Base-by-base conservation (phyloP, 2,113 vertebrate genomes). In the Zosterops hypoxanthus region DNA sequence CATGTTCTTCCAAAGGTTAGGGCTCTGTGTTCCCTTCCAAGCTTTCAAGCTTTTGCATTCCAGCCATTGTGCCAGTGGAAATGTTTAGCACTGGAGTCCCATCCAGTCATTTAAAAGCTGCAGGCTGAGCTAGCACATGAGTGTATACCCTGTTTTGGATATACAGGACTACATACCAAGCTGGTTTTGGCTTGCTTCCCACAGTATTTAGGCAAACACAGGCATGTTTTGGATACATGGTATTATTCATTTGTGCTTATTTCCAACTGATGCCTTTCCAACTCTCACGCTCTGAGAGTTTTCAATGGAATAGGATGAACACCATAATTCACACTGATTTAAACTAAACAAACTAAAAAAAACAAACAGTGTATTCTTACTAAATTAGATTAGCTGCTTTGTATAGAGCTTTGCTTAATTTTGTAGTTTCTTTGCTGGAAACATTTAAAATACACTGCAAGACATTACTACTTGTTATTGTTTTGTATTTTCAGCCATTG, bases 11-110 rank as follows among this genome's bases (percentile, higher is more conserved):
- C 56, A 60, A 90, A 76, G 33, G 66, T 69, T 68, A 78, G 53
- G 47, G 46, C 36, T 64, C 65, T 85, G 36, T 4, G 0, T 80
- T 77, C 82, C 52, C 59, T 70, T 39, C 12, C 39, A 39, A 39
- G 14, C 31, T 63, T 96, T 26, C 49, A 71, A 68, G 65, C 64
- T 69, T 85, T 8, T 64, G 60, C 88, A 78, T 90, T 84, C 82
- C 92, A 84, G 79, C 56, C 60, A 14, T 75, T 88, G 72, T 88
- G 88, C 92, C 71, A 95, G 82, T 92, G 88, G 79, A 92, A 96
- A 83, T 71, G 68, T 93, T 95, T 88, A 92, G 69, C 23, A 64
- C 56, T 78, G 3, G 60, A 60, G 42, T 90, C 80, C 56, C 72
- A 71, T 50, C 66, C 18, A 63, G 66, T 5, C 80, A 63, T 77